Percentiles rank a stretch among this genome's conserved stretches.
Evolutionary conservation across 1,140 invertebrate species (phyloP).

Genomic region (Psilanteris sp.): DNA sequence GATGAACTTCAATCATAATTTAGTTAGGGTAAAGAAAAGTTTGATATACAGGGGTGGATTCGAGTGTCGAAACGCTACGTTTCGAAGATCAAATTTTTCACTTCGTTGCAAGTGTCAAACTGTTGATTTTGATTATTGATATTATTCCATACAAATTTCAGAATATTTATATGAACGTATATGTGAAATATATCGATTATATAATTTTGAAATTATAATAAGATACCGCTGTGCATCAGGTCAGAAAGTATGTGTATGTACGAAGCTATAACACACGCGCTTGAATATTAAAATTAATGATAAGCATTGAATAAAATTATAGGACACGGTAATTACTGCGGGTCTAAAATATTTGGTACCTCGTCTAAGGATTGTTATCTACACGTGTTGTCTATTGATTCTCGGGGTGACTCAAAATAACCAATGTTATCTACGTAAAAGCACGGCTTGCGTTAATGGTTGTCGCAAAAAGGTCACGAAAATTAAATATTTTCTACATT

Average conservation of each 20-base stretch:
- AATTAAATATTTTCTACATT: slow-evolving; percentile 24
- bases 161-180: background rate
- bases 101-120: slow-evolving; percentile 15
- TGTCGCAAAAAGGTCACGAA: slow-evolving; percentile 31
- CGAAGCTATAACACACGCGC: slow-evolving; percentile 41
- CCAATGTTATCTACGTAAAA: slow-evolving; percentile 66
- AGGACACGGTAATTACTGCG: slow-evolving; percentile 42
- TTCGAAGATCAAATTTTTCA: slow-evolving; percentile 27
- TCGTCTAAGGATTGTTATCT: slow-evolving; percentile 75
- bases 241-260: too few relatives aligned
- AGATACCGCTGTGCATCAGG: too few relatives aligned
- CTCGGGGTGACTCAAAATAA: slow-evolving; percentile 71
- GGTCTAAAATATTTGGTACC: slow-evolving; percentile 43
- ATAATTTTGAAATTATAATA: background rate
- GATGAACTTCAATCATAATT: slow-evolving; percentile 59
- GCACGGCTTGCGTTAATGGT: slow-evolving; percentile 48
- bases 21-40: slow-evolving; percentile 48
- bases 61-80: slow-evolving; percentile 10
- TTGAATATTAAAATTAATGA: slow-evolving; percentile 28
- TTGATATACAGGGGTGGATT: slow-evolving; percentile 6
- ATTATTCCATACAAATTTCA: background rate
- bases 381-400: slow-evolving; percentile 80
- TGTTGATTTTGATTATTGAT: slow-evolving; percentile 35
- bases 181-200: background rate
- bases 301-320: slow-evolving; percentile 47